These are phyloP conservation scores for Paraescarpia echinospica DNA, from an alignment of 1,140 invertebrate species.

Conservation along the genomic window DNA sequence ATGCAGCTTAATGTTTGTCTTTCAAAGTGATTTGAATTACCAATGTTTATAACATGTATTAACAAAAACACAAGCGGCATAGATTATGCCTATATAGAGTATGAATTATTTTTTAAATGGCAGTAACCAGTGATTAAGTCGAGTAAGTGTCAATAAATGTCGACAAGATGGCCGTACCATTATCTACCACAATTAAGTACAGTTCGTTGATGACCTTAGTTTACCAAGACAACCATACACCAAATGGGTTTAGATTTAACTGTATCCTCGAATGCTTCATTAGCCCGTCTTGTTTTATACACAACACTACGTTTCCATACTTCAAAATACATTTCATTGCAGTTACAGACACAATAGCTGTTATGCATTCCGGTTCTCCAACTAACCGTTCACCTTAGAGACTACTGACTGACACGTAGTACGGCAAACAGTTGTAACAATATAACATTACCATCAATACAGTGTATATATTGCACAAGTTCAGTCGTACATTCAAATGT, in stretches of 20 bases:
- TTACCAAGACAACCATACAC: not conserved
- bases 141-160: too few relatives aligned
- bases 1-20: too few relatives aligned
- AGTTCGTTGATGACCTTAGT: not conserved
- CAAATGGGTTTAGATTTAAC: not conserved
- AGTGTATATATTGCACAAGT: too few relatives aligned
- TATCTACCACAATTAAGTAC: too few relatives aligned
- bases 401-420: not conserved
- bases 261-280: not conserved
- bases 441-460: not conserved
- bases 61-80: too few relatives aligned
- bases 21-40: too few relatives aligned
- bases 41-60: too few relatives aligned
- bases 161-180: too few relatives aligned
- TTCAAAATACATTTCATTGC: not conserved
- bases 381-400: not conserved
- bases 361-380: not conserved
- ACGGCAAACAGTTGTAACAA: not conserved
- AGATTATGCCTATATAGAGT: too few relatives aligned
- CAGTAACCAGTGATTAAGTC: too few relatives aligned
- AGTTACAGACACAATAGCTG: not conserved
- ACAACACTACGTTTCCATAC: not conserved
- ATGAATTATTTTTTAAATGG: too few relatives aligned
- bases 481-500: not conserved
- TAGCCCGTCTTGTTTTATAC: not conserved